Base-by-base conservation (phyloP, 2,113 vertebrate genomes). In the Apteryx owenii region DNA sequence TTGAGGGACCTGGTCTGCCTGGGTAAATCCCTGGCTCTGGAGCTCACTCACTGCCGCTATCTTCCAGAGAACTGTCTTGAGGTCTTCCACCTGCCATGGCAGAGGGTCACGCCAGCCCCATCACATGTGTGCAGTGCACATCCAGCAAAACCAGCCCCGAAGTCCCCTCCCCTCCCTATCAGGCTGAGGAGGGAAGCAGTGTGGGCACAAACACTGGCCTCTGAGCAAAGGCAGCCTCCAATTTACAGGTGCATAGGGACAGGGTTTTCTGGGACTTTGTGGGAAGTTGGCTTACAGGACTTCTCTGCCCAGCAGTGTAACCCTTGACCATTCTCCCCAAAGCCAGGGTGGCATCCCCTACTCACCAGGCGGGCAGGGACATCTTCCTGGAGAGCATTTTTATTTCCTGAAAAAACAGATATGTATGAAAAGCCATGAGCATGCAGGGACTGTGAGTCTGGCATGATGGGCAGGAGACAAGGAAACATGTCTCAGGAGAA, bases 61-160 rank as follows among this genome's bases (percentile, higher is more conserved):
- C 91, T 98, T 98, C 90, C 98, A 84, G 29, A 99, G 90, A 1
- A 96, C 94, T 60, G 97, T 90, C 87, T 96, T 98, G 11, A 98
- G 90, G 36, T 98, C 97, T 29, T 98, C 98, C 4, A 98, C 97
- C 98, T 99, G 40, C 95, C 75, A 8, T 21, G 60, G 51, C 50
- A 56, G 7, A 25, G 40, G 26, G 33, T 28, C 28, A 62, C 26
- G 29, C 38, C 54, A 69, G 22, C 8, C 38, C 22, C n/a, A 21
- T 40, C 56, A 19, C 1, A 33, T 17, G 1, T 50, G n/a, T 28
- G 60, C 9, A 6, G 33, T 42, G 40, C 46, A 25, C 78, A 42
- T 6, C 8, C 9, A 25, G 65, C 14, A 53, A 77, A 77, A 65
- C 5, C 56, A 71, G 19, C 31, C 36, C 33, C 38, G 3, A 50